These are phyloP conservation scores for Aphidius colemani DNA, from an alignment of 2,888 invertebrate species.

Conservation along the genomic window DNA sequence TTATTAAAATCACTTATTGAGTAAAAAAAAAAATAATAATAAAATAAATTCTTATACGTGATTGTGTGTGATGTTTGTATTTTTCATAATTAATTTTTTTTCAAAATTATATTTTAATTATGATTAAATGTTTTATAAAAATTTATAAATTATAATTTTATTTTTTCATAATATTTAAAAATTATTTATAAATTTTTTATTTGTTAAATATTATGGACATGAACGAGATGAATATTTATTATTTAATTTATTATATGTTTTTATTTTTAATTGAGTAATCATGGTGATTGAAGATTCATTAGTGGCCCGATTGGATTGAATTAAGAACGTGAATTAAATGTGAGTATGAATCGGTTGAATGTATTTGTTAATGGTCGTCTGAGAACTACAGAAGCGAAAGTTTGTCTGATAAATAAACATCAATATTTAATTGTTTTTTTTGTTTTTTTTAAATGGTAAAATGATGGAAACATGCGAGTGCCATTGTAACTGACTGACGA, in stretches of 20 bases:
- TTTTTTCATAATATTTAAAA: no score
- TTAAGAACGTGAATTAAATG: slow-evolving; percentile 36
- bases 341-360: slow-evolving; percentile 53
- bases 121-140: no score
- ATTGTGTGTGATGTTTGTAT: slow-evolving; percentile 41
- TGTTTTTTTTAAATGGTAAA: slow-evolving; percentile 1
- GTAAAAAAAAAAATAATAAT: slow-evolving; percentile 36
- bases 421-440: not conserved
- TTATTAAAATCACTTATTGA: slow-evolving; percentile 40
- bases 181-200: no score
- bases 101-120: not conserved
- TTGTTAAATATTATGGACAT: not conserved
- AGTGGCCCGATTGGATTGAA: slow-evolving; percentile 48
- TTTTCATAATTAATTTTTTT: slow-evolving; percentile 24
- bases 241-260: not conserved
- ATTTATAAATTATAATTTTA: no score
- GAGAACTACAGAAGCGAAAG: slow-evolving; percentile 48
- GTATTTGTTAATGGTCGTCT: slow-evolving; percentile 56
- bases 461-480: slow-evolving; percentile 17
- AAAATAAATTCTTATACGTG: slow-evolving; percentile 42
- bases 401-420: slow-evolving; percentile 31
- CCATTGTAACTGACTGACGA: slow-evolving; percentile 21
- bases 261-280: slow-evolving; percentile 33
- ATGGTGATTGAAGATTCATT: slow-evolving; percentile 39
- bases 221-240: no score